Percentiles rank a stretch among this genome's conserved stretches.
phyloP scores from a whole-genome alignment of 1,140 invertebrate genomes.

The Aphis craccivora region DNA sequence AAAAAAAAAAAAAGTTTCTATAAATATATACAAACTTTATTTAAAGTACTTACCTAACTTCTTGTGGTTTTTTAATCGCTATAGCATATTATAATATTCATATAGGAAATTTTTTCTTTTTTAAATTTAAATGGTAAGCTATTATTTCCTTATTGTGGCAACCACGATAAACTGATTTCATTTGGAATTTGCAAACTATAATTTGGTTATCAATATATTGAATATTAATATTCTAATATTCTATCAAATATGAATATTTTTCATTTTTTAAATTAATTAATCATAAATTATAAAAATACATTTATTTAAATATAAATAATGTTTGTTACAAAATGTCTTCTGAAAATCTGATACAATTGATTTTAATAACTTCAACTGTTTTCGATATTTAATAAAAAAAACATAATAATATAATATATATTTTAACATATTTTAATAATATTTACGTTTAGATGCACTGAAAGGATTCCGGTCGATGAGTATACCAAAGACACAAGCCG shows the following conservation, averaged over 20 bases:
- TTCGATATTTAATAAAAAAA: background rate
- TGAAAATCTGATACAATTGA: no score
- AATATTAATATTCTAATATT: no score
- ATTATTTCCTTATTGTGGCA: background rate
- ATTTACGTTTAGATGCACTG: slow-evolving; percentile 18
- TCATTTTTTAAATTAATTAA: no score
- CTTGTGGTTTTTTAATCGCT: background rate
- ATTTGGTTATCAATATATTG: background rate
- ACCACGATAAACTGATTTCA: background rate
- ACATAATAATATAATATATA: background rate
- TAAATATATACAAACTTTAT: background rate
- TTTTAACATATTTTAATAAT: background rate
- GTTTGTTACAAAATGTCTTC: no score
- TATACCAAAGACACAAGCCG: slow-evolving; percentile 47
- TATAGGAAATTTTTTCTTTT: background rate
- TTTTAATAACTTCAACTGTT: background rate
- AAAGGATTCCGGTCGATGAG: slow-evolving; percentile 52
- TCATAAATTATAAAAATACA: no score
- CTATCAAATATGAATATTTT: no score
- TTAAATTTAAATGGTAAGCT: background rate
- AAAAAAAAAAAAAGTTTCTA: background rate
- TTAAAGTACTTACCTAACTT: background rate
- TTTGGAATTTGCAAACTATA: background rate
- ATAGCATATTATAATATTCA: background rate
- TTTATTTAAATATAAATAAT: no score